Evolutionary conservation across 2,888 invertebrate genomes (phyloP).

Genomic region (Calameuta idolon): DNA sequence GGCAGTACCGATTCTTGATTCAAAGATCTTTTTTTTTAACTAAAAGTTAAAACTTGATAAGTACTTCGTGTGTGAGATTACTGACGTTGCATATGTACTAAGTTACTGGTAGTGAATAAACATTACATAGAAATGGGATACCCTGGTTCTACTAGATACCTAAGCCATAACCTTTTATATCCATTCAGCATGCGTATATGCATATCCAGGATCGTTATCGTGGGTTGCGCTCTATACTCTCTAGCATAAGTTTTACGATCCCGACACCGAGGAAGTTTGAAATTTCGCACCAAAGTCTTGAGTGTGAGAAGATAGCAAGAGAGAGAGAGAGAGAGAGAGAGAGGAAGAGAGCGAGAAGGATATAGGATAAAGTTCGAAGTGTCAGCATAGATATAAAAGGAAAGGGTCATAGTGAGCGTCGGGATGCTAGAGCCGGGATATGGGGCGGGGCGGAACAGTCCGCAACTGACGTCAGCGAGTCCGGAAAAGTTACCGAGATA

Average conservation of each 20-base stretch:
- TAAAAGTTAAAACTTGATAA: not conserved
- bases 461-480: conserved; percentile 42
- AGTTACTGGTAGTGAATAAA: not conserved
- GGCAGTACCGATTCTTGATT: not conserved
- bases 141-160: not conserved
- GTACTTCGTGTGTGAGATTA: not conserved
- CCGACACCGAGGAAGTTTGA: conserved; percentile 49
- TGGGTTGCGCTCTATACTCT: conserved; percentile 28
- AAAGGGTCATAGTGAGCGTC: not conserved
- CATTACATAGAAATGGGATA: not conserved
- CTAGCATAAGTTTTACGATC: conserved; percentile 54
- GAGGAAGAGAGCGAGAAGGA: not conserved
- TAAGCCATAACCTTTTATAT: conserved; percentile 42
- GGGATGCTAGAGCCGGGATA: conserved; percentile 7
- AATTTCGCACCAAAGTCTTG: conserved; percentile 45
- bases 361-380: not conserved
- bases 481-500: conserved; percentile 52
- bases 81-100: not conserved
- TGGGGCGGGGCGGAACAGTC: not conserved
- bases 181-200: conserved; percentile 14
- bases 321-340: conserved; percentile 21
- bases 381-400: not conserved
- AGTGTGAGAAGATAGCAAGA: conserved; percentile 16
- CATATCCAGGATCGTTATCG: conserved; percentile 35
- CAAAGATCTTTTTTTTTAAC: not conserved